phyloP scores from a whole-genome alignment of 1,140 invertebrate genomes.

The Lepeophtheirus salmonis region DNA sequence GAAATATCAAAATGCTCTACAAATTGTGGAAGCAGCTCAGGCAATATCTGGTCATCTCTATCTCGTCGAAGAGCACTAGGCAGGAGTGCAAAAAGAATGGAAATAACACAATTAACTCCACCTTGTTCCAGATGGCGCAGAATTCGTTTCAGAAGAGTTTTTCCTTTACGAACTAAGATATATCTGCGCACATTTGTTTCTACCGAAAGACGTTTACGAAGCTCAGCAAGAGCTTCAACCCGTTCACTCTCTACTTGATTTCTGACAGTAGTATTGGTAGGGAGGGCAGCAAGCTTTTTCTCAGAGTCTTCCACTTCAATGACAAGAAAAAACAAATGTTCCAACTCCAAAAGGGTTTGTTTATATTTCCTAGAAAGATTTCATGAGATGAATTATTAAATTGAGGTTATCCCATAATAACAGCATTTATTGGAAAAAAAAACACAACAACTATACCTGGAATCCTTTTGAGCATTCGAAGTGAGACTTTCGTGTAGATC shows the following conservation, averaged over 20 bases:
- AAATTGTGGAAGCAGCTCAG: neutral
- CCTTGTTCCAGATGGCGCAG: neutral
- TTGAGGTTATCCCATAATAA: no score
- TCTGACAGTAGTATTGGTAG: slow-evolving; percentile 14
- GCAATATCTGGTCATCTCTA: slow-evolving; percentile 6
- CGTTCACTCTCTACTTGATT: slow-evolving; percentile 23
- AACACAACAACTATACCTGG: neutral
- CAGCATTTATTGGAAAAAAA: no score
- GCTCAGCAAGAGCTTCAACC: slow-evolving; percentile 6
- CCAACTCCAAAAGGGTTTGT: slow-evolving; percentile 1
- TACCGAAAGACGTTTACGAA: neutral
- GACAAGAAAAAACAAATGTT: neutral
- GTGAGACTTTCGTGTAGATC: slow-evolving; percentile 18
- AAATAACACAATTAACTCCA: neutral
- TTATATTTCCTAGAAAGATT: slow-evolving; percentile 7
- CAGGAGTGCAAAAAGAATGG: neutral
- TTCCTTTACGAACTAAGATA: slow-evolving; percentile 10
- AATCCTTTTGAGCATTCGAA: slow-evolving; percentile 20
- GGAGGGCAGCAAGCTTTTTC: slow-evolving; percentile 9
- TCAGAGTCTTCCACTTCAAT: slow-evolving; percentile 14
- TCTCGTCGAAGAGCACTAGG: neutral
- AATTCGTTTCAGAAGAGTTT: neutral
- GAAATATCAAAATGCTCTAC: neutral
- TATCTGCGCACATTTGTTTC: neutral
- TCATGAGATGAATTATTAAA: no score